These are phyloP conservation scores for Nylanderia fulva DNA, from an alignment of 1,140 invertebrate genomes.

Conservation along the genomic window DNA sequence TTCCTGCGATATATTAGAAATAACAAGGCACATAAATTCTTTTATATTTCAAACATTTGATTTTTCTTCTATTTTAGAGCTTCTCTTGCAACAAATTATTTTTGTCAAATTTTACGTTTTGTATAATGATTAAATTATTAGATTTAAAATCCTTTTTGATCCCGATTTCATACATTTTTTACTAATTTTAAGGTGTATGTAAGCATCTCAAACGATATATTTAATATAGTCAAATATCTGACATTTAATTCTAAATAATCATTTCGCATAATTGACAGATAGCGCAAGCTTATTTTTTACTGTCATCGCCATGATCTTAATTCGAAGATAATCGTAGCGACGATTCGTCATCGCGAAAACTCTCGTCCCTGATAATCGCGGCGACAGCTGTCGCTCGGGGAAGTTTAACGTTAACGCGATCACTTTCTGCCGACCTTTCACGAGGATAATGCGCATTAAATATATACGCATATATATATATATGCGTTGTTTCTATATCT, in stretches of 20 bases:
- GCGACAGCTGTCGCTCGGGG: conserved; percentile 39
- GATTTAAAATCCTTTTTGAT: not conserved
- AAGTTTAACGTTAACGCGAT: conserved; percentile 39
- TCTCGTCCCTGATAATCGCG: conserved; percentile 23
- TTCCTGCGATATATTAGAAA: not conserved
- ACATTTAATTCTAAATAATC: not conserved
- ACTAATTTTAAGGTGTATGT: not conserved
- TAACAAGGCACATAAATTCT: not conserved
- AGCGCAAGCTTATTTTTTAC: not conserved
- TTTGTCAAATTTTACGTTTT: not conserved
- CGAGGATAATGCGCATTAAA: conserved; percentile 25
- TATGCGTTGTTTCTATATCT: too few relatives aligned
- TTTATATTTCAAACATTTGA: not conserved
- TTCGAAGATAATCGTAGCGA: not conserved
- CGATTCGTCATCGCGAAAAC: conserved; percentile 26
- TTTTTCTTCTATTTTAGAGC: not conserved
- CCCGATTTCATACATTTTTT: too few relatives aligned
- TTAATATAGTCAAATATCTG: not conserved
- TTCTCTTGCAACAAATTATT: not conserved
- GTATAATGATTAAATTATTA: not conserved
- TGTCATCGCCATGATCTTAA: not conserved
- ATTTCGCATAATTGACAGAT: not conserved
- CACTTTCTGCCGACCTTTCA: conserved; percentile 34
- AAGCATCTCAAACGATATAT: not conserved
- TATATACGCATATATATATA: conserved; percentile 3